A percentile compares a stretch with the other conserved stretches of the same genome.
These are phyloP conservation scores for Cephus pygmeus DNA, from an alignment of 2,888 invertebrate species.

Conservation along the genomic window DNA sequence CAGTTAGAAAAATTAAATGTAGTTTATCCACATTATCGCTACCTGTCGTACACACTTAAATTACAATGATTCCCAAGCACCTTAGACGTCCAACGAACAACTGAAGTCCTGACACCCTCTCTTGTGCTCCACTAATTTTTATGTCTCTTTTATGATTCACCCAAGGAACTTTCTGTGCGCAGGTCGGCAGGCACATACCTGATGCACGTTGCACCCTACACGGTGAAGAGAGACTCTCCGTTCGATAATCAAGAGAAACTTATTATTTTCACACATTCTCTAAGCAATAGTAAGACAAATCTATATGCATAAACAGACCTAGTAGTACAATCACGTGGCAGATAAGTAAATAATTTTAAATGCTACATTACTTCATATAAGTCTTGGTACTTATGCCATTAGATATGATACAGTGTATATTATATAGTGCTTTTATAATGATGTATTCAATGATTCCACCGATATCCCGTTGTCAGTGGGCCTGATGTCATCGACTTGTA, in stretches of 20 bases:
- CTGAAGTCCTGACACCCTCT: neutral
- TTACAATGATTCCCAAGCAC: neutral
- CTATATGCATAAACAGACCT: too few species aligned
- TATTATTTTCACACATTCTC: neutral
- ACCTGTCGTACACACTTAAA: neutral
- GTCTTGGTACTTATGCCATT: too few species aligned
- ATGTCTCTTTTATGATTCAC: neutral
- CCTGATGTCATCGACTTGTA: conserved; percentile 37
- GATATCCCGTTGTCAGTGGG: neutral
- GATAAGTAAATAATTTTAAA: too few species aligned
- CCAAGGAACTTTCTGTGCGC: neutral
- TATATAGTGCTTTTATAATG: neutral
- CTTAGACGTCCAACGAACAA: neutral
- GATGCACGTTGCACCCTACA: neutral
- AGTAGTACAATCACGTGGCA: too few species aligned
- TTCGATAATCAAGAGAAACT: neutral
- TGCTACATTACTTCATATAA: too few species aligned
- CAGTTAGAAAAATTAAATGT: neutral
- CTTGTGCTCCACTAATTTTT: neutral
- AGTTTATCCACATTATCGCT: neutral
- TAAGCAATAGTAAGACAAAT: too few species aligned
- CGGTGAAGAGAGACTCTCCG: neutral
- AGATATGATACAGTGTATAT: neutral
- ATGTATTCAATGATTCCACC: neutral
- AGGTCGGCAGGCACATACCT: neutral